These are phyloP conservation scores for Coleophora flavipennella DNA, from an alignment of 2,888 invertebrate species.

Conservation along the genomic window DNA sequence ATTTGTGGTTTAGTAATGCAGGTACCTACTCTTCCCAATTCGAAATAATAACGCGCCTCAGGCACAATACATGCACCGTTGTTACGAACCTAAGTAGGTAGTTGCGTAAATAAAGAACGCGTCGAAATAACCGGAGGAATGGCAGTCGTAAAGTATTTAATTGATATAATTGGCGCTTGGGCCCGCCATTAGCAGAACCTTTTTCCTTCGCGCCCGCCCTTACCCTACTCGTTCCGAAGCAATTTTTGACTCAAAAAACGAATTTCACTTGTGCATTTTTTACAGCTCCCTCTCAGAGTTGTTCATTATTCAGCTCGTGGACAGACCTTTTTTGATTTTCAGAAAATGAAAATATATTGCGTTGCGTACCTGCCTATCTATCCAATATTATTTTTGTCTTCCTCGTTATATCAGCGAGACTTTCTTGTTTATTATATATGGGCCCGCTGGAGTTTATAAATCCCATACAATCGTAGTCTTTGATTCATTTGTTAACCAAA, in stretches of 20 bases:
- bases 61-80: no score
- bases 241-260: conserved; percentile 45
- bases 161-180: conserved; percentile 66
- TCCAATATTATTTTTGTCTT: neutral
- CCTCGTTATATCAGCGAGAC: neutral
- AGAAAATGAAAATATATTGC: conserved; percentile 32
- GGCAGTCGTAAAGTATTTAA: conserved; percentile 57
- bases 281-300: conserved; percentile 47
- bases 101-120: conserved; percentile 6
- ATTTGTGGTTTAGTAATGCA: no score
- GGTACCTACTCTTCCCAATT: no score
- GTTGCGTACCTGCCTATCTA: neutral
- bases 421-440: no score
- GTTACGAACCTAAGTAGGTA: conserved; percentile 10
- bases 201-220: conserved; percentile 14
- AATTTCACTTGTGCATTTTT: conserved; percentile 47
- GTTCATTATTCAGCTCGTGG: conserved; percentile 50
- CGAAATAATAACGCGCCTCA: conserved; percentile 1
- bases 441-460: no score
- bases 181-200: conserved; percentile 51
- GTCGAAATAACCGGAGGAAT: conserved; percentile 10
- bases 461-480: no score
- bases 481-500: no score
- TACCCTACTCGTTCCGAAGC: conserved; percentile 33
- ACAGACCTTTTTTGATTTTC: conserved; percentile 41